Conservation (phyloP, 2,113 vertebrate species). For the Rhinolophus ferrumequinum region DNA sequence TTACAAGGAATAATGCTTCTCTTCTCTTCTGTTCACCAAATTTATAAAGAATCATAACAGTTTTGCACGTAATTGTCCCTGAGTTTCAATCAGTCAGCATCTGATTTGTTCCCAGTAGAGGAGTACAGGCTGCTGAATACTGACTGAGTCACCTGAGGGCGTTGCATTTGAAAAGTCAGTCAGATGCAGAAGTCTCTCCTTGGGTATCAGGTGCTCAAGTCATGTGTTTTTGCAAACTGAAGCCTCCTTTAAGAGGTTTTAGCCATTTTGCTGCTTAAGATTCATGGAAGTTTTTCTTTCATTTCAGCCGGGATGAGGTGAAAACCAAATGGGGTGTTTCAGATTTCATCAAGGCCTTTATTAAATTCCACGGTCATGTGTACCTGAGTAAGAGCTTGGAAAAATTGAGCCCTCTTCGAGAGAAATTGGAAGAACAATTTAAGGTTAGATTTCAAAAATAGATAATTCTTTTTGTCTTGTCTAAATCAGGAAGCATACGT, state of each 20-base stretch:
- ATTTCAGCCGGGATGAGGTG: constrained; percentile 95
- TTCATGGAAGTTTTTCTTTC: constrained; percentile 71
- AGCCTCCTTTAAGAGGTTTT: neutral
- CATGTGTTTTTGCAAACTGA: neutral
- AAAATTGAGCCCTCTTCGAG: constrained; percentile 93
- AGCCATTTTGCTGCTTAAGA: constrained; percentile 53
- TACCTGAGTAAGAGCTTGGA: constrained; percentile 97
- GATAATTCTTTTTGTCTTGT: constrained; percentile 9
- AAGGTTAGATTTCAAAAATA: constrained; percentile 89
- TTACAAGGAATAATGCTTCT: neutral
- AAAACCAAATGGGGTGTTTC: constrained; percentile 97
- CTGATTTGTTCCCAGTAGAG: neutral
- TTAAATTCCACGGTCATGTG: constrained; percentile 99
- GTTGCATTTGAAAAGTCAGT: neutral
- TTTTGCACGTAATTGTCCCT: neutral
- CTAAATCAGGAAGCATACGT: neutral
- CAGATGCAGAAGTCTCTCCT: neutral
- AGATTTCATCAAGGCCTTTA: constrained; percentile 98
- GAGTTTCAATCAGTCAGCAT: neutral
- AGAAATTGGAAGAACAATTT: constrained; percentile 98
- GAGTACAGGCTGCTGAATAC: neutral
- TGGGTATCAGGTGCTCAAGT: neutral
- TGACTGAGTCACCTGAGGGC: neutral
- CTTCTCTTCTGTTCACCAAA: neutral
- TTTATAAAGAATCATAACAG: neutral